Conservation (phyloP, 2,888 invertebrate species). For the Labia minor region DNA sequence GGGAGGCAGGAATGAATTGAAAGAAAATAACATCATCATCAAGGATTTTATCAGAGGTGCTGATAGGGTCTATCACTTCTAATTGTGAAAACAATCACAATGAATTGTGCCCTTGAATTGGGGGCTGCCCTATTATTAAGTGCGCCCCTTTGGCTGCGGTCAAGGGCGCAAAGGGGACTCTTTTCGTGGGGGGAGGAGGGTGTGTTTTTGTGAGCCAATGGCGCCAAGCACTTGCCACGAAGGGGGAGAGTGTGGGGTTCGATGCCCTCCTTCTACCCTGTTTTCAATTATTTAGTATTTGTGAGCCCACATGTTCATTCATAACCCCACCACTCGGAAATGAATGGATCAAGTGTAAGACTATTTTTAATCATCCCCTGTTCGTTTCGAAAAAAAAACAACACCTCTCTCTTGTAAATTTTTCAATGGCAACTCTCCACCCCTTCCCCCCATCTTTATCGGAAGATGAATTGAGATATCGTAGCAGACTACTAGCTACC, state of each 20-base stretch:
- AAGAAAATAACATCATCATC: too few species aligned
- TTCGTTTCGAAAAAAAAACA: too few species aligned
- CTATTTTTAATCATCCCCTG: too few species aligned
- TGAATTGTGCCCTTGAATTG: background rate
- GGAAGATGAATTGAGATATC: too few species aligned
- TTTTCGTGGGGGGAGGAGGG: background rate
- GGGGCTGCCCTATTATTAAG: background rate
- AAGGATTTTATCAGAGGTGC: too few species aligned
- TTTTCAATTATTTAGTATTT: constrained; percentile 2
- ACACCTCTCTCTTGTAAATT: too few species aligned
- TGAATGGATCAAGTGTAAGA: background rate
- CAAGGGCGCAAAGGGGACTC: background rate
- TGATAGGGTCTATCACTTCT: background rate
- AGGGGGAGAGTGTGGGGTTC: background rate
- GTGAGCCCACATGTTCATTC: background rate
- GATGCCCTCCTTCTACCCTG: background rate
- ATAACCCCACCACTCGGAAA: background rate
- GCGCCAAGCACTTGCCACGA: too few species aligned
- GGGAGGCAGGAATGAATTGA: too few species aligned
- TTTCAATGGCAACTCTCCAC: too few species aligned
- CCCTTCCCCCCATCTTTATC: too few species aligned
- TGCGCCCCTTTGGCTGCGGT: background rate
- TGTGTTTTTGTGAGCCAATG: background rate
- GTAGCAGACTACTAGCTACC: too few species aligned
- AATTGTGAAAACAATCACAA: background rate